Evolutionary conservation across 1,140 invertebrate genomes (phyloP), one percentile per base, ranked within the genome.

Genomic region (Caenorhabditis tropicalis): DNA sequence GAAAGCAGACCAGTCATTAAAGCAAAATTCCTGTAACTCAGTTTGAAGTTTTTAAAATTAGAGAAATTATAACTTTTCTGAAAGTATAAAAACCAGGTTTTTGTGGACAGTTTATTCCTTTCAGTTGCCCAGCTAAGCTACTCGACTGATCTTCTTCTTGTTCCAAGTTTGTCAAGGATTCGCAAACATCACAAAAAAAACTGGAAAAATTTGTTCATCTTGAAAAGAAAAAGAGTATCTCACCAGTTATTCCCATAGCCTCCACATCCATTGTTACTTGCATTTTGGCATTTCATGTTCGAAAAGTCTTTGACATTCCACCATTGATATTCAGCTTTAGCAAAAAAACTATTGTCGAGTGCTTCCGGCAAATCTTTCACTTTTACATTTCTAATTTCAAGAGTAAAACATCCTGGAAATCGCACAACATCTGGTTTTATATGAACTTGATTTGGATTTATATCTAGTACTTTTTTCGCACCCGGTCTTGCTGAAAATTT

Each of bases 291-390:
- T 74, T 91, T 90, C 49, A 89, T 60, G 33, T 91, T 87, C 27
- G 89, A 83, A 60, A 91, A 90, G 56, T 91, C 87, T 39, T 88
- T 88, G 12, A 91, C 88, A 86, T 91, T 91, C 58, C 90, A 84
- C 90, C 90, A 91, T 79, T 91, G 90, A 79, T 91, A 91, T 81
- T 91, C 90, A 10, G 88, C 87, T 81, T 91, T 91, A 1, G 90
- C 90, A 80, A 91, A 91, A 81, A 91, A 88, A 58, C 79, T 82
- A 53, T 88, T 88, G 33, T 58, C 85, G 0, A 89, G 53, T 4
- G 81, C 84, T 49, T 89, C 82, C 10, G 83, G 49, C 16, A 81
- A 39, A 60, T 91, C 89, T 70, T 84, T 79, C 6, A 85, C 81
- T 27, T 85, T 86, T 10, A 91, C 65, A 85, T 91, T 91, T 39